Base-by-base conservation (phyloP, 2,888 invertebrate genomes). In the Caradrina kadenii region DNA sequence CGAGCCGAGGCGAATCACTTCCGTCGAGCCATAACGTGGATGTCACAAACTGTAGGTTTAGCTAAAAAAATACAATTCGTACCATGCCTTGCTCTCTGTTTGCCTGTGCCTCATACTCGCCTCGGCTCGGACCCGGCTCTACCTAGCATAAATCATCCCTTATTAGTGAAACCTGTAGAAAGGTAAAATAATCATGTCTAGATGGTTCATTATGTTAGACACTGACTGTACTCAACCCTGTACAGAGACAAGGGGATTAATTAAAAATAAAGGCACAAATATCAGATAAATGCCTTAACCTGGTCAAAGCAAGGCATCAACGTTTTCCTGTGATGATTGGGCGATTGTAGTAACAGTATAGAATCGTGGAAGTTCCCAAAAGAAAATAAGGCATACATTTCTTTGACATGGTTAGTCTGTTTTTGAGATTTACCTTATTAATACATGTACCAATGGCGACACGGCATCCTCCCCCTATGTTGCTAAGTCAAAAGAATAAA, bases 121-220 rank as follows among this genome's bases (percentile, higher is more conserved):
- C 50, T 22, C 22, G 6, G 50, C 69, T 76, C 39, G 60, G 69
- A 19, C 69, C 69, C 19, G 59, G 42, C 54, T 45, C n/a, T 69
- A 22, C 73, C 76, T 73, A 76, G n/a, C 55, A 76, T 50, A 69
- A 60, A 60, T 67, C 35, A 50, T 71, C 45, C 35, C 8, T n/a
- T 11, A 15, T 58, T 72, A 67, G 42, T 63, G 7, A 49, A 73
- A 55, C 31, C 13, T 49, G 8, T 5, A n/a, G 11, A n/a, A 63
- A 17, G 13, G 31, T 13, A 39, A 39, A 39, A 13, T 39, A 35
- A 39, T 11, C 13, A 39, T 39, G 10, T 11, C 39, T 39, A 39
- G 13, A 39, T 39, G 11, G 39, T 35, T 35, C 6, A 39, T 8
- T 39, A 39, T 13, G 11, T 10, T 39, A 13, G 13, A 39, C 39